Evolutionary conservation across 1,140 invertebrate species (phyloP).

Genomic region (Pseudomyrmex flavicornis): DNA sequence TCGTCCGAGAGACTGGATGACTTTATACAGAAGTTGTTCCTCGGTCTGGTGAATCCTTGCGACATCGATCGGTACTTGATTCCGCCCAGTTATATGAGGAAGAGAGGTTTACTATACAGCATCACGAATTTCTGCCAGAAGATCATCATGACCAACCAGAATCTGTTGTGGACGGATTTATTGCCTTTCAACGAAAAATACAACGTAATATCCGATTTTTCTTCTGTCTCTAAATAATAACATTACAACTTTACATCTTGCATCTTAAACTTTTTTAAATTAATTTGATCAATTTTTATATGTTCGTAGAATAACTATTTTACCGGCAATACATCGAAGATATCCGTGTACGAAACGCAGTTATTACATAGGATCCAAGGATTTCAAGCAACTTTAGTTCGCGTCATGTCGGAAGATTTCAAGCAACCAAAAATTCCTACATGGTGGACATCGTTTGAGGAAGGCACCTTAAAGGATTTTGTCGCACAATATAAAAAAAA

Average conservation of each 20-base stretch:
- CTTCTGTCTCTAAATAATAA: no score
- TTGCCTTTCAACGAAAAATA: constrained; percentile 67
- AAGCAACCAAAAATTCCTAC: constrained; percentile 73
- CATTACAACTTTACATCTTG: neutral
- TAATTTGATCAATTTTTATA: constrained; percentile 12
- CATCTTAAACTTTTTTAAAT: neutral
- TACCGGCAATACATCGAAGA: neutral
- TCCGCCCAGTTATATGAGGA: constrained; percentile 76
- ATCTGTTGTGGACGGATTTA: constrained; percentile 67
- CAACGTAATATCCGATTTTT: constrained; percentile 53
- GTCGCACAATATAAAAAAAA: constrained; percentile 72
- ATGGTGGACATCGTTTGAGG: constrained; percentile 81
- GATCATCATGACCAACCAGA: constrained; percentile 61
- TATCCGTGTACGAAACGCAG: constrained; percentile 66
- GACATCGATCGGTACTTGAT: constrained; percentile 81
- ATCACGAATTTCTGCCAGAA: constrained; percentile 79
- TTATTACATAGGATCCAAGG: constrained; percentile 70
- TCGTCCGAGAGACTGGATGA: constrained; percentile 77
- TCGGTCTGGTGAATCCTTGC: constrained; percentile 75
- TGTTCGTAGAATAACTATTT: neutral
- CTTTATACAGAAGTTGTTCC: constrained; percentile 72
- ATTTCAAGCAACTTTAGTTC: constrained; percentile 69
- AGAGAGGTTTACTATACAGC: constrained; percentile 76
- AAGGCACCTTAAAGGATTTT: constrained; percentile 77
- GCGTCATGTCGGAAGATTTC: constrained; percentile 66